These are phyloP conservation scores for Oncorhynchus tshawytscha DNA, from an alignment of 2,113 vertebrate species.

Conservation along the genomic window DNA sequence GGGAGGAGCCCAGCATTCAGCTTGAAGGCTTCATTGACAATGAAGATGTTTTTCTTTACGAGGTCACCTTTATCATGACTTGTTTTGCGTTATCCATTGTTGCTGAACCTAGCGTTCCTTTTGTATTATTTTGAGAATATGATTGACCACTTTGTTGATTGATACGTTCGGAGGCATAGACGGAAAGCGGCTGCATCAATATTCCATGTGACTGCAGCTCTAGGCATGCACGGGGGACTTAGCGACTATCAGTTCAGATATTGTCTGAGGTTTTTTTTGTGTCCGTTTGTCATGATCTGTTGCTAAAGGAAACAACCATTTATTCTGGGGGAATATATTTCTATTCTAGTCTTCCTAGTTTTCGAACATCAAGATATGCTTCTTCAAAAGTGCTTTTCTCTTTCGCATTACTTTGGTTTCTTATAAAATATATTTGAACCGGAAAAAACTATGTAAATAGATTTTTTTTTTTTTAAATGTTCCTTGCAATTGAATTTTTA, in stretches of 20 bases:
- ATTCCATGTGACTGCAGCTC: neutral
- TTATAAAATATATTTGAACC: constrained; percentile 88
- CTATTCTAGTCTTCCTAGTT: constrained; percentile 60
- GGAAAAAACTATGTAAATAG: constrained; percentile 76
- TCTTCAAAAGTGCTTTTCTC: constrained; percentile 64
- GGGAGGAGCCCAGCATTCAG: neutral
- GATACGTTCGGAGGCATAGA: neutral
- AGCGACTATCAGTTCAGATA: neutral
- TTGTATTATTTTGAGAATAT: neutral
- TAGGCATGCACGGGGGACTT: neutral
- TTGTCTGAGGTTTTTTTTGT: neutral
- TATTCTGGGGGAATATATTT: constrained; percentile 21
- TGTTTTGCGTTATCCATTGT: neutral
- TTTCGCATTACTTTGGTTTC: constrained; percentile 86
- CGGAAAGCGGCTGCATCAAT: neutral
- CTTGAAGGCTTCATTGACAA: neutral
- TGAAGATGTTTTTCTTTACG: neutral
- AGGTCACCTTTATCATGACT: neutral
- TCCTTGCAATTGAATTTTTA: constrained; percentile 36
- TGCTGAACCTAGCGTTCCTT: neutral
- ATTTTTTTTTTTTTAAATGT: constrained; percentile 30
- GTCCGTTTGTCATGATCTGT: neutral
- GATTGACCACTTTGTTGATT: neutral
- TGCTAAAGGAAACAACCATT: constrained; percentile 18
- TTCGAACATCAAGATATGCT: constrained; percentile 29